Base-by-base conservation (phyloP, 2,797 vertebrate species). In the Galaxias olidus region DNA sequence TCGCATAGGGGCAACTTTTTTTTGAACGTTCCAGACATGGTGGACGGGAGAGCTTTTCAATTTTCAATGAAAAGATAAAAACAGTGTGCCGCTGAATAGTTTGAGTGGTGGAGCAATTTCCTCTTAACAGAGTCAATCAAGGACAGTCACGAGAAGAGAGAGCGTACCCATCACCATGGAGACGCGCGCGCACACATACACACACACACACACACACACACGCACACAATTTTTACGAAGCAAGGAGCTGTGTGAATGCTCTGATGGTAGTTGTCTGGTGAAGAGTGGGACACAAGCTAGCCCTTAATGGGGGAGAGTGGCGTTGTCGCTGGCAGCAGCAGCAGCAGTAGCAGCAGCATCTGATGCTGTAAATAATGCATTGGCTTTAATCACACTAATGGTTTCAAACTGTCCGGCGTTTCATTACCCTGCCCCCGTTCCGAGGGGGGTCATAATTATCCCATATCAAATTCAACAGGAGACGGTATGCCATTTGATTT, bases 291-390 rank as follows among this genome's bases (percentile, higher is more conserved):
- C 61, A 49, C 59, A 47, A 65, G 74, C 60, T 56, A 61, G 71
- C 73, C 79, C 81, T 76, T 83, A 84, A 76, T 75, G 73, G 70
- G 66, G 66, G 78, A 53, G 73, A 59, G 70, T 8, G 4, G 48
- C 48, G 48, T n/a, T 11, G 48, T 14, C 9, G 48, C 14, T n/a
- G 48, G 17, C 48, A 50, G 47, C 12, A 49, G n/a, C 50, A 54
- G 50, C 13, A 11, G 14, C 13, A 42, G 17, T 56, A 15, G 17
- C 52, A 62, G 80, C 76, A 82, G 85, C 82, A 84, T 84, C 86
- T 84, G 81, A 83, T 69, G 79, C 78, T 72, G 87, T 92, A 90
- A 92, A 92, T 92, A 92, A 90, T 89, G 79, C 78, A 90, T 84
- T 65, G 68, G 69, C 84, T 89, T 85, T 90, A 92, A 92, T 91